Conservation (phyloP, 2,113 vertebrate species). For the Peromyscus polionotus region DNA sequence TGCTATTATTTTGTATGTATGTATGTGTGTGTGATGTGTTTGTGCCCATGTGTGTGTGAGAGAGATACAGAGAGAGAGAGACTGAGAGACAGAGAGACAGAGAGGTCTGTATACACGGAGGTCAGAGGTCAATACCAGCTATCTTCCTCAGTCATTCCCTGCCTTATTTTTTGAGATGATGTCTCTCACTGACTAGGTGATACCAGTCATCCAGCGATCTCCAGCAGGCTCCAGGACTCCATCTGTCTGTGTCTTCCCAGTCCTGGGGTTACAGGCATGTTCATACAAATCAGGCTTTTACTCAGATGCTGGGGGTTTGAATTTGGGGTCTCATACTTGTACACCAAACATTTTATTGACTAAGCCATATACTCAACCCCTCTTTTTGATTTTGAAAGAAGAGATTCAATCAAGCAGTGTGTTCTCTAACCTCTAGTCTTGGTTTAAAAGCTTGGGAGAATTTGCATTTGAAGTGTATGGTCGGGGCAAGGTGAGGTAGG, state of each 20-base stretch:
- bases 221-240: background rate
- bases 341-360: background rate
- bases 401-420: background rate
- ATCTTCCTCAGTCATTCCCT: background rate
- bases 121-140: background rate
- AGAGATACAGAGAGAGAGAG: background rate
- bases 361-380: background rate
- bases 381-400: conserved; percentile 35
- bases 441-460: background rate
- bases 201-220: background rate
- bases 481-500: background rate
- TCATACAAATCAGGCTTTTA: background rate
- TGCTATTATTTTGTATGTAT: background rate
- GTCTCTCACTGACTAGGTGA: background rate
- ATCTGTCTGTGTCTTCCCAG: background rate
- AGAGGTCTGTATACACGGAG: background rate
- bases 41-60: background rate
- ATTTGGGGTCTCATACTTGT: background rate
- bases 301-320: too few relatives aligned
- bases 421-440: background rate
- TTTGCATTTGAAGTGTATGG: background rate
- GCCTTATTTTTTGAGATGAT: background rate
- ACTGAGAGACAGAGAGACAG: background rate
- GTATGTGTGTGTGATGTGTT: background rate
- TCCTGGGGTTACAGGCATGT: background rate